A percentile compares a stretch with the other conserved stretches of the same genome.
These are phyloP conservation scores for Perognathus longimembris DNA, from an alignment of 2,113 vertebrate species.

Conservation along the genomic window DNA sequence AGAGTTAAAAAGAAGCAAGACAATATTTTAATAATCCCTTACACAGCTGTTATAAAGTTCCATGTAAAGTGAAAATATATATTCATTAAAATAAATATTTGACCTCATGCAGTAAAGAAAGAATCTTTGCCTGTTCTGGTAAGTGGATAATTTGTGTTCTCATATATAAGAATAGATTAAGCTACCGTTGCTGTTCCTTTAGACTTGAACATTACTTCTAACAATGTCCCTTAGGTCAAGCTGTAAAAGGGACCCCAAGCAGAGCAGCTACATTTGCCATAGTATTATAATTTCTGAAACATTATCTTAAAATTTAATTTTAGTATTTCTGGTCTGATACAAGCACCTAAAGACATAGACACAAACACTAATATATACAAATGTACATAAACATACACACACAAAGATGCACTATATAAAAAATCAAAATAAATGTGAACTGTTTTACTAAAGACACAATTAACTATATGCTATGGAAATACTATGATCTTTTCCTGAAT, in stretches of 20 bases:
- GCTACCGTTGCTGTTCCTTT: neutral
- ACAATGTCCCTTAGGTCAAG: neutral
- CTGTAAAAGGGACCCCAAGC: neutral
- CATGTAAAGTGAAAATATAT: neutral
- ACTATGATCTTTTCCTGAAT: neutral
- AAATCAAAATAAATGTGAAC: neutral
- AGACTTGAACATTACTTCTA: neutral
- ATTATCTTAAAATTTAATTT: neutral
- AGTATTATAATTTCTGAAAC: neutral
- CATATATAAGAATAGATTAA: neutral
- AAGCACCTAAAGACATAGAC: neutral
- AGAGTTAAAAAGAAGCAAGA: neutral
- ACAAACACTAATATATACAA: accelerated
- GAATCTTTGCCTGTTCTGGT: neutral
- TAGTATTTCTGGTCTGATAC: neutral
- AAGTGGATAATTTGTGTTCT: neutral
- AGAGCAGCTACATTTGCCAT: conserved; percentile 2
- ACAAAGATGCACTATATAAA: neutral
- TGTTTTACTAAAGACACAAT: neutral
- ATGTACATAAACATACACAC: neutral
- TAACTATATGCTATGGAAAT: neutral
- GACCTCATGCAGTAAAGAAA: neutral
- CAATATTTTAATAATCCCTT: neutral
- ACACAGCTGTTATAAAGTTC: neutral
- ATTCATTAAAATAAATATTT: neutral